These are phyloP conservation scores for Carpatolechia fugitivella DNA, from an alignment of 2,888 invertebrate species.

Conservation along the genomic window DNA sequence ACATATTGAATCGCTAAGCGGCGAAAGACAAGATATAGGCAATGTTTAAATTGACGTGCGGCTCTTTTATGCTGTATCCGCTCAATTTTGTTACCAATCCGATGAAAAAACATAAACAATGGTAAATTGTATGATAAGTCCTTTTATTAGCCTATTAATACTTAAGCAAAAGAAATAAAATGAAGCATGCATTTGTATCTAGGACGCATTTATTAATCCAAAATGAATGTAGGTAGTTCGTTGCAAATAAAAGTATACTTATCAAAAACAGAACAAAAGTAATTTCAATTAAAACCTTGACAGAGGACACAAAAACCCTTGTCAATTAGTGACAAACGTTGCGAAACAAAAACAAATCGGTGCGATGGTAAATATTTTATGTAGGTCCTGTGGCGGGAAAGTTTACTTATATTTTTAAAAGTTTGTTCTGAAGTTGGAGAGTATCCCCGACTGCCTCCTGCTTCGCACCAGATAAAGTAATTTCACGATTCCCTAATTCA, in stretches of 20 bases:
- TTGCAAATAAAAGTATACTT: background rate
- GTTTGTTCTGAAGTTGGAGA: constrained; percentile 60
- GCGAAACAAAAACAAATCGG: constrained; percentile 55
- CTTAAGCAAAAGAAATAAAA: background rate
- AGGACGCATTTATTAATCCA: background rate
- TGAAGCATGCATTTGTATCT: too few species aligned
- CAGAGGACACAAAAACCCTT: constrained; percentile 53
- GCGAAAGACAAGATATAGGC: constrained; percentile 69
- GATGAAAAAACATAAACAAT: constrained; percentile 13
- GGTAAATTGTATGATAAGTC: background rate
- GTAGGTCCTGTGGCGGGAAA: constrained; percentile 50
- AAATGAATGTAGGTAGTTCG: background rate
- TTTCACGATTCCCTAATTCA: constrained; percentile 73
- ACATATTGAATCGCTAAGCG: constrained; percentile 77
- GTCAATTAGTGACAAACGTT: constrained; percentile 64
- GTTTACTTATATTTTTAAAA: constrained; percentile 78
- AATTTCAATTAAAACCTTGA: constrained; percentile 47
- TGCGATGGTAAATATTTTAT: constrained; percentile 66
- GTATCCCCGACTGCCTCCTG: constrained; percentile 52
- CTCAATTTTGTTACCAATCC: constrained; percentile 32
- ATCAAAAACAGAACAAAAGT: constrained; percentile 25
- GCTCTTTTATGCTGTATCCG: constrained; percentile 60
- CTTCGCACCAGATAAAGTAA: constrained; percentile 72
- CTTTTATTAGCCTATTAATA: constrained; percentile 4
- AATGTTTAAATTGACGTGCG: constrained; percentile 74